Evolutionary conservation across 2,113 vertebrate species (phyloP).

Genomic region (Tiliqua scincoides): DNA sequence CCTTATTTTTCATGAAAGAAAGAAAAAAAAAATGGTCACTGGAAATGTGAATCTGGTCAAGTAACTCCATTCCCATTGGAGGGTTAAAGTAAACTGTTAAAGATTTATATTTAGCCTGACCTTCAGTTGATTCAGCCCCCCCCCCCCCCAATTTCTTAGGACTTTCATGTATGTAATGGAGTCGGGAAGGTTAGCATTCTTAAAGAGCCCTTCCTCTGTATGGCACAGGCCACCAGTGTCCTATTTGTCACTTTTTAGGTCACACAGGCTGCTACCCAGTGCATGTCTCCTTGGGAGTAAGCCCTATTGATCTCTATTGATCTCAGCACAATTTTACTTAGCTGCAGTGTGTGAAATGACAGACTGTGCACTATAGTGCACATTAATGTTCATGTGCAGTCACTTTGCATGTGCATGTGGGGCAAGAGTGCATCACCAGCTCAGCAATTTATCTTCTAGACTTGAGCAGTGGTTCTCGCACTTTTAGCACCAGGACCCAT

Average conservation of each 20-base stretch:
- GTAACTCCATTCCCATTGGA: constrained; percentile 54
- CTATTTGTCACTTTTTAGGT: constrained; percentile 23
- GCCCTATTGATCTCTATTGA: neutral
- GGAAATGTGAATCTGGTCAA: constrained; percentile 58
- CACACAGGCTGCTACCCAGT: accelerated
- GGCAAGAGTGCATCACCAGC: too few relatives aligned
- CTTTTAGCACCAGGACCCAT: too few relatives aligned
- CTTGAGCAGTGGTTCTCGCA: too few relatives aligned
- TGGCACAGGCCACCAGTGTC: neutral
- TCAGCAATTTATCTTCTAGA: too few relatives aligned
- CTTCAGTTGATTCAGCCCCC: constrained; percentile 47
- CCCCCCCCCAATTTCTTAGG: too few relatives aligned
- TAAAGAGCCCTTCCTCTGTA: constrained; percentile 44
- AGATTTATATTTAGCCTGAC: constrained; percentile 67
- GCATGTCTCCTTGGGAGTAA: neutral
- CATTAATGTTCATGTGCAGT: too few relatives aligned
- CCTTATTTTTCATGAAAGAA: constrained; percentile 73
- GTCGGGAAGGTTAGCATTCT: constrained; percentile 36
- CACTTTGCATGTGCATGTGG: too few relatives aligned
- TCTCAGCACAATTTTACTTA: too few relatives aligned
- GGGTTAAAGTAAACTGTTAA: constrained; percentile 69
- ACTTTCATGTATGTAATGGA: constrained; percentile 45
- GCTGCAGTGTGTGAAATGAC: too few relatives aligned
- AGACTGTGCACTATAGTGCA: too few relatives aligned
- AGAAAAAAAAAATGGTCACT: neutral